A percentile compares a stretch with the other conserved stretches of the same genome.
phyloP scores from a whole-genome alignment of 30 jellyfish, hydroid and myxozoan genomes.

The Cassiopea xamachana region DNA sequence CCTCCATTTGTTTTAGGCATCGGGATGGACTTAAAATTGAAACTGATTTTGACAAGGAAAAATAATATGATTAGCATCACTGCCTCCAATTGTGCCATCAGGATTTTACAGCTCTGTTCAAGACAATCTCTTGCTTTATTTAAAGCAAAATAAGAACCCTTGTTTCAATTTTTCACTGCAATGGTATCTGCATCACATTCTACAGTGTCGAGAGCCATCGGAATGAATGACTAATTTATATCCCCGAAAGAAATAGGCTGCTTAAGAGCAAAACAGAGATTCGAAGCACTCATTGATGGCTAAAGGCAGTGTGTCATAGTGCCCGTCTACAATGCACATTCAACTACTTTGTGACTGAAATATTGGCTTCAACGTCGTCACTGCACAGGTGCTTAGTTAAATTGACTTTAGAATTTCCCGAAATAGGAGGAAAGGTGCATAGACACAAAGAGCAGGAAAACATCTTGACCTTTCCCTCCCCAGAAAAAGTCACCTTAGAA shows the following conservation, averaged over 20 bases:
- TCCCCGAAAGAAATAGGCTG: background rate
- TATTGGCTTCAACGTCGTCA: too few relatives aligned
- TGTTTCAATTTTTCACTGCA: background rate
- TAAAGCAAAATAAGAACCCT: background rate
- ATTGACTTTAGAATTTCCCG: too few relatives aligned
- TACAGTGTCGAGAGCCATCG: background rate
- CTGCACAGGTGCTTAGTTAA: too few relatives aligned
- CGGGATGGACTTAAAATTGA: constrained; percentile 13
- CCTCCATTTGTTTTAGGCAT: constrained; percentile 24
- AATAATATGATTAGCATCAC: constrained; percentile 4
- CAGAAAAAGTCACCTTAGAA: too few relatives aligned
- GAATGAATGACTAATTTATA: background rate
- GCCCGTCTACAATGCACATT: too few relatives aligned
- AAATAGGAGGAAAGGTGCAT: too few relatives aligned
- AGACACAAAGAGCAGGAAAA: too few relatives aligned
- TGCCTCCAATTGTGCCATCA: constrained; percentile 1
- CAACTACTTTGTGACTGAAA: too few relatives aligned
- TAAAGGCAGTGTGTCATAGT: too few relatives aligned
- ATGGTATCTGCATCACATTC: background rate
- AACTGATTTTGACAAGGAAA: constrained; percentile 19
- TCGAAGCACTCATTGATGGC: too few relatives aligned
- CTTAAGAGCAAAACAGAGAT: background rate
- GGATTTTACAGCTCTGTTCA: background rate
- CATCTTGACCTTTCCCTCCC: too few relatives aligned
- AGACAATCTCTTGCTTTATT: constrained; percentile 4